Base-by-base conservation (phyloP, 2,888 invertebrate genomes). In the Sinotaia quadrata region DNA sequence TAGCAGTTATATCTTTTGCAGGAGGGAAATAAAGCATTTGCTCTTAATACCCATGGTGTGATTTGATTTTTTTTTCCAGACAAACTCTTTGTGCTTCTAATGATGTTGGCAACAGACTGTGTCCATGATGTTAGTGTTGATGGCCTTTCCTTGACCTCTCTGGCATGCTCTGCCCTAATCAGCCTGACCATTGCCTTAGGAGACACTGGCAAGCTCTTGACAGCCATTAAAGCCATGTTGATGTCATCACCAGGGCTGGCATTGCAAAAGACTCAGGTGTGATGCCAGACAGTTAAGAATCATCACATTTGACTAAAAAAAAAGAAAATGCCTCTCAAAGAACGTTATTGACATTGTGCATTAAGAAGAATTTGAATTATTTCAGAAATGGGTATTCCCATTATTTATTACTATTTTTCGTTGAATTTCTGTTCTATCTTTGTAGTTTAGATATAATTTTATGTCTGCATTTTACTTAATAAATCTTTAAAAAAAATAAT, bases 141-240 rank as follows among this genome's bases (percentile, higher is more conserved):
- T 29, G 91, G 65, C 90, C 91, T 83, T 90, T 91, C 78, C 91
- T 84, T 97, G 81, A 95, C 95, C 27, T 93, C 95, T 4, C 91
- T 96, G 70, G 95, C 97, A 61, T 95, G 96, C 86, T 94, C 98
- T 1, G 97, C 97, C 79, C 91, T 99, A 10, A 91, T 98, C 63
- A 95, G 96, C 66, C 90, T 98, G 71, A 95, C 96, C 18, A 94
- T 98, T 58, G 97, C 97, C 1, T 91, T 95, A 67, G 98, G 98
- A 4, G 95, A 97, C 87, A 95, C 97, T 12, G 96, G 96, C 71
- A 93, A 95, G 84, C 92, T 95, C 80, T 90, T 98, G 7, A 93
- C 93, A 80, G 95, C 97, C 5, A 92, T 95, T 44, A 93, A 95
- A 4, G 94, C 95, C 33, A 91, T 97, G 75, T 91, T 96, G 52